These are phyloP conservation scores for Tauraco hartlaubi DNA, from an alignment of 2,797 vertebrate genomes.

Conservation along the genomic window DNA sequence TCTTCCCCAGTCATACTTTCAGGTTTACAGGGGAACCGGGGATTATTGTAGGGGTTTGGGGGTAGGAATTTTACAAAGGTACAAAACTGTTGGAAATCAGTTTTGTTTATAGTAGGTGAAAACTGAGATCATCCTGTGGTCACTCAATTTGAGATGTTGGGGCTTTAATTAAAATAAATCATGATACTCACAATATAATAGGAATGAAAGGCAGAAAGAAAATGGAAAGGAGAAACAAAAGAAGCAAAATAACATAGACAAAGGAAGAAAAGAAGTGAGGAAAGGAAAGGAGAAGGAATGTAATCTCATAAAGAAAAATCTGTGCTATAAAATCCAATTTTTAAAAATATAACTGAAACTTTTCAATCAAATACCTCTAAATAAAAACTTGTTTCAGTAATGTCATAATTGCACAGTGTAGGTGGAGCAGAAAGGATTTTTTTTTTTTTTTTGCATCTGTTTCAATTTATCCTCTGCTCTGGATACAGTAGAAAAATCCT, in stretches of 20 bases:
- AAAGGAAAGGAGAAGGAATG: neutral
- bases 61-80: neutral
- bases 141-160: neutral
- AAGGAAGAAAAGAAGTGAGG: neutral
- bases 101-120: neutral
- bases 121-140: neutral
- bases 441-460: neutral
- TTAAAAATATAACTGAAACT: neutral
- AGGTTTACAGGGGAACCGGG: neutral
- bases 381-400: neutral
- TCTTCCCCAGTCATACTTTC: neutral
- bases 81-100: neutral
- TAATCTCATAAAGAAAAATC: neutral
- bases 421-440: neutral
- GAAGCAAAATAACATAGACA: neutral
- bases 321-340: neutral
- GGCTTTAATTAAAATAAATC: neutral
- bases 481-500: neutral
- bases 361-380: neutral
- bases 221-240: neutral
- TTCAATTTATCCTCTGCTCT: neutral
- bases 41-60: neutral
- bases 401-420: neutral
- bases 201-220: neutral
- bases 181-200: neutral